Base-by-base conservation (phyloP, 2,888 invertebrate species). In the Parnassius glacialis region DNA sequence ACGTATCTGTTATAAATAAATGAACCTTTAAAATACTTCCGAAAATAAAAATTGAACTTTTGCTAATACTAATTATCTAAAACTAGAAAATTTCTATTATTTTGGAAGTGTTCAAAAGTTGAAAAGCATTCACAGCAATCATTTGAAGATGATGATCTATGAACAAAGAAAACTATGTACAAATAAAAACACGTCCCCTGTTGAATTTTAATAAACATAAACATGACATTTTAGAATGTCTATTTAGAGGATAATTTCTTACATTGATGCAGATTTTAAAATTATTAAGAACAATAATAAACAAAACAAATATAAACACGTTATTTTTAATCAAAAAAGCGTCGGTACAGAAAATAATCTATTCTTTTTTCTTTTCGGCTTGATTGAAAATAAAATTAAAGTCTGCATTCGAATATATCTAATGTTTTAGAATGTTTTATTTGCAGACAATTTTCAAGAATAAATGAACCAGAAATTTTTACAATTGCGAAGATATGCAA, bases 401-500 rank as follows among this genome's bases (percentile, higher is more conserved):
- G 20, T 51, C 51, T 11, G 2, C 51, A 51, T 20, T 20, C 20
- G 25, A 20, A 50, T 20, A 50, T 16, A n/a, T 12, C 11, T n/a
- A 12, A 16, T 51, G 16, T 51, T 12, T 25, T 12, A 53, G 10
- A 53, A 53, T 53, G 42, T 41, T 43, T 10, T 7, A n/a, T 34
- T 42, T 44, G 0, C 10, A n/a, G 9, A 12, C 48, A 42, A 57
- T 43, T 51, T 51, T 10, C 20, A 44, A 51, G 12, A 45, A 9
- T 47, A 48, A 48, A 57, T 51, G 48, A 48, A 48, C 48, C 48
- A 25, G 50, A 55, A 44, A 54, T 60, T 55, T 61, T 54, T 41
- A 25, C 55, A 56, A 56, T 61, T 45, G 25, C 55, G 13, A 42
- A 9, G 25, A 47, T 56, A 34, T 34, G 47, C 56, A 45, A 45